These are phyloP conservation scores for Pholis gunnellus DNA, from an alignment of 2,113 vertebrate genomes.

Conservation along the genomic window DNA sequence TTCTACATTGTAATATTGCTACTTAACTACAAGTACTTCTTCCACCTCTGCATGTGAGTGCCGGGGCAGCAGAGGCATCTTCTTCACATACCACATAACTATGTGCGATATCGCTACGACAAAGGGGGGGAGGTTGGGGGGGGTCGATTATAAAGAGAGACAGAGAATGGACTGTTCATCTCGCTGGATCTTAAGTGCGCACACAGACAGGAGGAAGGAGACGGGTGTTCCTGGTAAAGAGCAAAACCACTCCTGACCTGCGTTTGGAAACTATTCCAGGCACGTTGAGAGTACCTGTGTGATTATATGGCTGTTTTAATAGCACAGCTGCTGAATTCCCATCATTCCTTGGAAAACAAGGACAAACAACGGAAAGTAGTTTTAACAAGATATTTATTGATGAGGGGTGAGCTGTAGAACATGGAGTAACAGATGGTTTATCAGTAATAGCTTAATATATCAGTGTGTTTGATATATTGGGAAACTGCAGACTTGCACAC, in stretches of 20 bases:
- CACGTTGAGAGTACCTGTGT: constrained; percentile 54
- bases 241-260: constrained; percentile 36
- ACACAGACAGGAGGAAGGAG: constrained; percentile 33
- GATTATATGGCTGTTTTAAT: constrained; percentile 56
- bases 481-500: constrained; percentile 43
- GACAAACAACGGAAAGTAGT: neutral
- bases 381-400: constrained; percentile 71
- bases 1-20: no score
- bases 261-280: constrained; percentile 62
- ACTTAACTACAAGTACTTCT: no score
- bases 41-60: neutral
- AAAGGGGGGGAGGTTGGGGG: neutral
- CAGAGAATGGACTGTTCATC: neutral
- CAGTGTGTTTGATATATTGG: constrained; percentile 27
- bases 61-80: neutral
- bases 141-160: neutral
- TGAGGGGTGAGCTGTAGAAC: constrained; percentile 37
- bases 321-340: constrained; percentile 54
- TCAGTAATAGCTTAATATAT: constrained; percentile 52
- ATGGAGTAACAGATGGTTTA: constrained; percentile 54
- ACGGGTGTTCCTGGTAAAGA: constrained; percentile 52
- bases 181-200: neutral
- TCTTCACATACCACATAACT: constrained; percentile 25
- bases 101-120: constrained; percentile 7
- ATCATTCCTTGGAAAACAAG: constrained; percentile 29